A percentile compares a stretch with the other conserved stretches of the same genome.
Conservation (phyloP, 2,888 invertebrate species). For the Ormyrus thymus region DNA sequence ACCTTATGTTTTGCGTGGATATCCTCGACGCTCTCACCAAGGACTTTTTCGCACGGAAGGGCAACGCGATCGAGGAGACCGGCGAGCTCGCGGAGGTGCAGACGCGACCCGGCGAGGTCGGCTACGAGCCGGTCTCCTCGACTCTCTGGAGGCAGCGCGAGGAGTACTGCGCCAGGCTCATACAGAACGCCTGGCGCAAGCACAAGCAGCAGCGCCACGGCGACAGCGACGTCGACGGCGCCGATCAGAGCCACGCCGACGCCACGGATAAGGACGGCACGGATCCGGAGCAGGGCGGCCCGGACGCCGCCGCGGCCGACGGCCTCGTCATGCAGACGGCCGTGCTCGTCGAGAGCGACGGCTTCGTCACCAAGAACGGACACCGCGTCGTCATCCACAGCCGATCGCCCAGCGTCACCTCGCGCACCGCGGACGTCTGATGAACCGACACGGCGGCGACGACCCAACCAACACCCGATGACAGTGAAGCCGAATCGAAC, state of each 20-base stretch:
- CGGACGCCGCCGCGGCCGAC: slow-evolving; percentile 11
- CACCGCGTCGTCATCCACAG: slow-evolving; percentile 94
- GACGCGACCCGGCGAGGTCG: slow-evolving; percentile 88
- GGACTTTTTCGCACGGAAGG: slow-evolving; percentile 98
- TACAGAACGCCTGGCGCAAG: slow-evolving; percentile 96
- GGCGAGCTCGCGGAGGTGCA: slow-evolving; percentile 91
- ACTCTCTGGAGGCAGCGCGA: slow-evolving; percentile 97
- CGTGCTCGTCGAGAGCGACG: slow-evolving; percentile 89
- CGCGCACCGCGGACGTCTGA: slow-evolving; percentile 91
- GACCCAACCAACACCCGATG: slow-evolving; percentile 21
- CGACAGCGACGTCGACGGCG: slow-evolving; percentile 74
- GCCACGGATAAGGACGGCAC: slow-evolving; percentile 7
- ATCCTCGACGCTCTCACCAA: slow-evolving; percentile 98
- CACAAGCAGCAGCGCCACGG: slow-evolving; percentile 84
- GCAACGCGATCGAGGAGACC: slow-evolving; percentile 94
- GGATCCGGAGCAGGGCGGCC: background rate
- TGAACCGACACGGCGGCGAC: slow-evolving; percentile 56
- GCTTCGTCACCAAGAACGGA: slow-evolving; percentile 89
- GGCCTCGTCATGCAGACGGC: slow-evolving; percentile 82
- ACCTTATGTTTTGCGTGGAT: slow-evolving; percentile 98
- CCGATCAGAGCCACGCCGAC: slow-evolving; percentile 53
- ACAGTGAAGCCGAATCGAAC: background rate
- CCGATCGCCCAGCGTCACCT: slow-evolving; percentile 90
- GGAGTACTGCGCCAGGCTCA: slow-evolving; percentile 95
- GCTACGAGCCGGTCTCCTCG: slow-evolving; percentile 95